These are phyloP conservation scores for Seira sanloemensis DNA, from an alignment of 2,888 invertebrate species.

Conservation along the genomic window DNA sequence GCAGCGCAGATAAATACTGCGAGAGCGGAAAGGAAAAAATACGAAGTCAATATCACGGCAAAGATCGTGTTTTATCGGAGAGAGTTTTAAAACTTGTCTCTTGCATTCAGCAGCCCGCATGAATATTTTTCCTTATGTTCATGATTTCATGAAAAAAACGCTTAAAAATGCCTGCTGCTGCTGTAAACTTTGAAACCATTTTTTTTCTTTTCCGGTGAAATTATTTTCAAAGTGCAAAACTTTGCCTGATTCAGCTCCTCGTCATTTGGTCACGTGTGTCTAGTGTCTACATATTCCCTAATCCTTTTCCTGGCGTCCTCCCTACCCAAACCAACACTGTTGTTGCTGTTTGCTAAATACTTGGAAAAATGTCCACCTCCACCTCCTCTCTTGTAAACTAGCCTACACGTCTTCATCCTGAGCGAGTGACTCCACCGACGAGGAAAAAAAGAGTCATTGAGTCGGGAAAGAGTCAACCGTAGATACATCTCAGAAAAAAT, in stretches of 20 bases:
- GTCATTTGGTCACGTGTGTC: no score
- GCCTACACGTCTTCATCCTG: neutral
- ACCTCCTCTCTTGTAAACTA: neutral
- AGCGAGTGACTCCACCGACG: neutral
- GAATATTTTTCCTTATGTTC: neutral
- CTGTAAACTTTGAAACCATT: no score
- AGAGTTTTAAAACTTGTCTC: neutral
- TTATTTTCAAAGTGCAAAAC: neutral
- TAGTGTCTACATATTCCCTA: no score
- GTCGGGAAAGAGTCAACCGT: neutral
- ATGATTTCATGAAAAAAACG: neutral
- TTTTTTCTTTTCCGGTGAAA: neutral
- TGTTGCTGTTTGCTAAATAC: neutral
- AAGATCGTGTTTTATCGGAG: neutral
- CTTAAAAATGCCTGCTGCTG: no score
- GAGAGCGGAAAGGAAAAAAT: neutral
- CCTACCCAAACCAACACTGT: no score
- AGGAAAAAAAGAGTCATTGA: neutral
- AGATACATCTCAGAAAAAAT: neutral
- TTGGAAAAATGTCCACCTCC: slow-evolving; percentile 11
- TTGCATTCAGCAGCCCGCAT: neutral
- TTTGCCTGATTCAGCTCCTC: no score
- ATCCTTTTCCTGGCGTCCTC: no score
- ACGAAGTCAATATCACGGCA: neutral
- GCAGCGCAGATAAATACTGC: neutral